Conservation (phyloP, 1,140 invertebrate genomes). For the Onthophagus taurus region DNA sequence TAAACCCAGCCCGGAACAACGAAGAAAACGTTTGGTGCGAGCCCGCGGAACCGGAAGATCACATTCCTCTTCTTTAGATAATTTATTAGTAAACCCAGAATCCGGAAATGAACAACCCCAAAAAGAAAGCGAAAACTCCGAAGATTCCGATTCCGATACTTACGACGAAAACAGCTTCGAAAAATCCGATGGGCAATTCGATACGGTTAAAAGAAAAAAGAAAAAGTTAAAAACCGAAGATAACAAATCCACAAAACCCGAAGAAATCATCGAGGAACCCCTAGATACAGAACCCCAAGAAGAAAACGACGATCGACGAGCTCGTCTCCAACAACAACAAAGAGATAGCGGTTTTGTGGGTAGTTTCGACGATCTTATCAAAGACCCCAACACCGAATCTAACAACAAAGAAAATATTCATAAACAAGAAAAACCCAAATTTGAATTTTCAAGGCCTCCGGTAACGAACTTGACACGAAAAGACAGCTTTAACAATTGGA, state of each 20-base stretch:
- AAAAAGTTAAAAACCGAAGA: conserved; percentile 44
- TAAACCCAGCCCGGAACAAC: conserved; percentile 73
- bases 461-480: conserved; percentile 58
- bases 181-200: conserved; percentile 62
- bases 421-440: conserved; percentile 22
- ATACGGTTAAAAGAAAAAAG: conserved; percentile 78
- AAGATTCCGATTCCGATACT: conserved; percentile 66
- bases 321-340: conserved; percentile 58
- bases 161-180: conserved; percentile 60
- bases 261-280: conserved; percentile 39
- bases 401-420: conserved; percentile 44
- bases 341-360: conserved; percentile 80
- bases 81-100: conserved; percentile 50
- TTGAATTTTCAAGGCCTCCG: conserved; percentile 38
- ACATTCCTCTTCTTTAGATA: conserved; percentile 70
- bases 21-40: conserved; percentile 66
- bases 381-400: conserved; percentile 38
- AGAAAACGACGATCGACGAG: conserved; percentile 46
- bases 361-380: conserved; percentile 75
- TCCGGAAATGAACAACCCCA: conserved; percentile 43
- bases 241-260: conserved; percentile 45
- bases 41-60: conserved; percentile 69
- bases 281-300: conserved; percentile 41
- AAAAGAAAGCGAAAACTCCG: conserved; percentile 43
- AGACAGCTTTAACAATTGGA: conserved; percentile 89